Conservation (phyloP, 1,140 invertebrate genomes). For the Lasaia peninsularis region DNA sequence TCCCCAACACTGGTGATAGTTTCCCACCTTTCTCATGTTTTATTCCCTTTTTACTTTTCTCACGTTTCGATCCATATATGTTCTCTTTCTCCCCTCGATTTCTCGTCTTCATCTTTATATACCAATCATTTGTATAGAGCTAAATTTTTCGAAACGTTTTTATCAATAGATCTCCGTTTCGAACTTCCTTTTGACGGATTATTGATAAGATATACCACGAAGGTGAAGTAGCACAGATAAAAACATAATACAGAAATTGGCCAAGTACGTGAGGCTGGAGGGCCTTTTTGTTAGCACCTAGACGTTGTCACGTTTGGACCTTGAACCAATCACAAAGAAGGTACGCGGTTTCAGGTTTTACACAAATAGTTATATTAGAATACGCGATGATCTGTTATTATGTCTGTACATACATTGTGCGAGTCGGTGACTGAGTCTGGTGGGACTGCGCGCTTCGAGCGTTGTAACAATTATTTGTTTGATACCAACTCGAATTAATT, state of each 20-base stretch:
- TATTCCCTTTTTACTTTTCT: constrained; percentile 32
- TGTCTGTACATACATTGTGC: constrained; percentile 28
- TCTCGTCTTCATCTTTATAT: constrained; percentile 53
- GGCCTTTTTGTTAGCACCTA: constrained; percentile 56
- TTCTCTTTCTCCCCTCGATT: constrained; percentile 38
- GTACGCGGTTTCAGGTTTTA: constrained; percentile 41
- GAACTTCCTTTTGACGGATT: constrained; percentile 24
- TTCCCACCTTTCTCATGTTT: constrained; percentile 38
- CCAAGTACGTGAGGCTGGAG: constrained; percentile 49
- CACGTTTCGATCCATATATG: constrained; percentile 31
- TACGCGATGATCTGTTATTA: constrained; percentile 24
- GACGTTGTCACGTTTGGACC: constrained; percentile 50
- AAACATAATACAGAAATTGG: constrained; percentile 52
- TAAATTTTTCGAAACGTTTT: neutral
- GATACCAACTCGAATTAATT: constrained; percentile 49
- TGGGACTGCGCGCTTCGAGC: constrained; percentile 41
- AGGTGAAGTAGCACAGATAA: constrained; percentile 52
- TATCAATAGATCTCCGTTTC: neutral
- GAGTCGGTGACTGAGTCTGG: constrained; percentile 36
- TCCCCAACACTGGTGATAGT: constrained; percentile 25
- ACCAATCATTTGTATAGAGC: neutral
- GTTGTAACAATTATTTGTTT: constrained; percentile 27
- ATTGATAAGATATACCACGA: constrained; percentile 64
- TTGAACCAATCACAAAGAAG: constrained; percentile 44
- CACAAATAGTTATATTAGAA: constrained; percentile 39